Conservation (phyloP, 2,888 invertebrate genomes). For the Eupithecia pulchellata region DNA sequence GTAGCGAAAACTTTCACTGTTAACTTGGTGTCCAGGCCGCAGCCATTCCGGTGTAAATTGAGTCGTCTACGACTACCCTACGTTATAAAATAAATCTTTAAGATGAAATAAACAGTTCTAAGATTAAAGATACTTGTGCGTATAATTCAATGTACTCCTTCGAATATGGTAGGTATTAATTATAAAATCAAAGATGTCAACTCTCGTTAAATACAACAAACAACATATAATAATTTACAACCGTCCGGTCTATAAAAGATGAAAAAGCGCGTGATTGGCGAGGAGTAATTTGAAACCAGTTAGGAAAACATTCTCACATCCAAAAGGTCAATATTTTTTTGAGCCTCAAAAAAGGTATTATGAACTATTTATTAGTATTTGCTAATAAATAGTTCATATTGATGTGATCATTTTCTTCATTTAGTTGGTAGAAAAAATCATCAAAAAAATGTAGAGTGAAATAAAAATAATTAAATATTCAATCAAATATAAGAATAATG, state of each 20-base stretch:
- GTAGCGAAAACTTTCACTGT: neutral
- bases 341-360: neutral
- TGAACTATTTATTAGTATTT: too few species aligned
- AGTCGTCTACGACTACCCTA: neutral
- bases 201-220: conserved; percentile 13
- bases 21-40: neutral
- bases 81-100: neutral
- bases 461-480: neutral
- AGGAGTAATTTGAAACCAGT: conserved; percentile 30
- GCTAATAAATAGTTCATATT: neutral
- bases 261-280: conserved; percentile 11
- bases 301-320: conserved; percentile 19
- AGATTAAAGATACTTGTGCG: neutral
- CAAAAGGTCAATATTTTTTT: conserved; percentile 5
- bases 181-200: conserved; percentile 10
- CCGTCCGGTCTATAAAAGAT: conserved; percentile 22
- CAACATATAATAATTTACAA: conserved; percentile 25
- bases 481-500: neutral
- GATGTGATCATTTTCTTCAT: neutral
- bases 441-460: neutral
- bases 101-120: neutral
- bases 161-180: neutral
- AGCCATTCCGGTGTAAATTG: neutral
- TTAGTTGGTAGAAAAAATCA: neutral
- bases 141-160: neutral